Base-by-base conservation (phyloP, 2,113 vertebrate genomes). In the Toxotes chatareus region DNA sequence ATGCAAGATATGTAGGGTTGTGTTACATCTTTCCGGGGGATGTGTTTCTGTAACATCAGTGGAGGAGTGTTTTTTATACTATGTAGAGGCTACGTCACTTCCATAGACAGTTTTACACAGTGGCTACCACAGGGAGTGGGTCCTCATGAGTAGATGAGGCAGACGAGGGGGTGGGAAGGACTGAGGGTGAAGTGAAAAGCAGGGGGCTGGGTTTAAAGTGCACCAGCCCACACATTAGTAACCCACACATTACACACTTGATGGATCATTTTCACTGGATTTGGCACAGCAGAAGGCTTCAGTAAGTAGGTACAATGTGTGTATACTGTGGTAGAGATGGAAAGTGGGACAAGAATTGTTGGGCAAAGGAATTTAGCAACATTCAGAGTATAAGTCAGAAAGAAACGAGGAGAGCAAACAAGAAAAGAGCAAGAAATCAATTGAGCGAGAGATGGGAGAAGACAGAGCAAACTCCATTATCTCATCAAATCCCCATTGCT, bases 201-300 rank as follows among this genome's bases (percentile, higher is more conserved):
- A 64, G n/a, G 19, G 11, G 44, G 10, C 7, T 66, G 62, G 61
- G 46, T 79, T 81, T 76, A 60, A 83, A 91, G 79, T 88, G 85
- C 76, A 76, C 23, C 36, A 72, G 60, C 79, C 73, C 61, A 70
- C 65, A 78, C 51, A 68, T 71, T 56, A 85, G n/a, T 56, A 76
- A 82, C 70, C 59, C 66, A 67, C 46, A 47, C 83, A 89, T 88
- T 84, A 86, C 64, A 72, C 61, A 63, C 59, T 49, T 57, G 16
- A 79, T 69, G 82, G 36, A n/a, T 62, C 14, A 27, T 57, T 77
- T 76, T 82, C 36, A 64, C 27, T n/a, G 38, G 53, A 23, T 68
- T 72, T 59, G n/a, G 42, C 66, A 51, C 32, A 60, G 8, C 31
- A 67, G 36, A 77, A 80, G 67, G 9, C 34, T 36, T 73, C 49